Base-by-base conservation (phyloP, 2,113 vertebrate genomes). In the Elephas maximus region DNA sequence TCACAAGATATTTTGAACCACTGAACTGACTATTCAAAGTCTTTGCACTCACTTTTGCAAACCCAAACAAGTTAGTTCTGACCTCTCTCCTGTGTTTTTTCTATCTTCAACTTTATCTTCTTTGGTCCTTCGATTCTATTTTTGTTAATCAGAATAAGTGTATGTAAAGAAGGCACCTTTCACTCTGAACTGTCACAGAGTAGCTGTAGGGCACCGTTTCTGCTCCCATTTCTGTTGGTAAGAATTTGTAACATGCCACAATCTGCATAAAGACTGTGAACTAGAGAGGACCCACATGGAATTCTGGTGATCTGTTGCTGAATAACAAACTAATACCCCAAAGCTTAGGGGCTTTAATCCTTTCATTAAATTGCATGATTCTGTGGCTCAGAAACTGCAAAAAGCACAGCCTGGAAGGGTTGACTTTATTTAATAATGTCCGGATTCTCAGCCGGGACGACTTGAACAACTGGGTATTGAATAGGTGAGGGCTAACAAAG, bases 21-120 rank as follows among this genome's bases (percentile, higher is more conserved):
- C 5, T 6, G 2, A 1, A 41, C 5, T 7, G 37, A 24, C 2
- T 11, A 0, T 73, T 81, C 65, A 24, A 21, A 74, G 2, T 63
- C 0, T 33, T 53, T 48, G 26, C 41, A 48, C 74, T 74, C 23
- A 41, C 51, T 37, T 63, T 41, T 71, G 41, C 21, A 80, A 57
- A 81, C 30, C 30, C 48, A 45, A 69, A 28, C 11, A 69, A n/a
- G 53, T 53, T 93, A 11, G 41, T n/a, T 48, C 33, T 69, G 17
- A 73, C 7, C 37, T 62, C 28, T 69, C 45, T 44, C 41, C 33
- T 12, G 48, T n/a, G 71, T 4, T 1, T 60, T 41, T 37, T 37
- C 37, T 37, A 37, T 37, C 37, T 37, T 37, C 37, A 9, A 51
- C 26, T 53, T 6, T 6, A 84, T 7, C 33, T 53, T 65, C 37